Evolutionary conservation across 2,113 vertebrate genomes (phyloP), one percentile per base, ranked within the genome.

Genomic region (Chloropsis cyanopogon): DNA sequence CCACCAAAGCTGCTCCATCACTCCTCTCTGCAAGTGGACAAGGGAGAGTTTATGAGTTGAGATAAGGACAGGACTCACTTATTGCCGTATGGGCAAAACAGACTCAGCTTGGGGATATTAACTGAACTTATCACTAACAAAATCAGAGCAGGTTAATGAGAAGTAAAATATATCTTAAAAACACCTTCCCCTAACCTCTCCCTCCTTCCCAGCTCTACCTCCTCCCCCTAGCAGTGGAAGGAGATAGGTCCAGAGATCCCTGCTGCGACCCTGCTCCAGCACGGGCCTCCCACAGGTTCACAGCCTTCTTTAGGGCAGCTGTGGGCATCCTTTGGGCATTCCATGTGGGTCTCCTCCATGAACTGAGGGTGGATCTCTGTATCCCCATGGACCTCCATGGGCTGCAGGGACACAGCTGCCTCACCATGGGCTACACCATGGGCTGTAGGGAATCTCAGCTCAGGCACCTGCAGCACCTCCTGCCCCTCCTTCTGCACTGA

Each of bases 401-500:
- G 28, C 44, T 73, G 26, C 61, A 52, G 13, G 46, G 33, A 0
- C 33, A 12, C 39, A 75, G 46, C 61, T 47, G 11, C 39, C 1
- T 31, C 69, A 14, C 46, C 86, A 46, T 14, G 37, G 23, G 2
- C 35, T 73, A 28, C 12, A 39, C 33, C 69, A 68, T 0, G 0
- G 60, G 1, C 39, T 68, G 39, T n/a, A 76, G 61, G 16, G 13
- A 89, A 46, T 2, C 60, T 6, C 69, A 31, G n/a, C 39, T 31
- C 61, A 1, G 3, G 16, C 0, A 0, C 39, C 46, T 53, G 61
- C 1, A 68, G 29, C n/a, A 53, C 3, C 41, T 21, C 29, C 53
- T 61, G 9, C 24, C 10, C 11, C 6, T 41, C 11, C 11, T 66
- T 47, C 17, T 68, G 13, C 24, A 8, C n/a, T 26, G 13, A 7